A percentile compares a stretch with the other conserved stretches of the same genome.
These are phyloP conservation scores for Pterois miles DNA, from an alignment of 2,797 vertebrate genomes.

Conservation along the genomic window DNA sequence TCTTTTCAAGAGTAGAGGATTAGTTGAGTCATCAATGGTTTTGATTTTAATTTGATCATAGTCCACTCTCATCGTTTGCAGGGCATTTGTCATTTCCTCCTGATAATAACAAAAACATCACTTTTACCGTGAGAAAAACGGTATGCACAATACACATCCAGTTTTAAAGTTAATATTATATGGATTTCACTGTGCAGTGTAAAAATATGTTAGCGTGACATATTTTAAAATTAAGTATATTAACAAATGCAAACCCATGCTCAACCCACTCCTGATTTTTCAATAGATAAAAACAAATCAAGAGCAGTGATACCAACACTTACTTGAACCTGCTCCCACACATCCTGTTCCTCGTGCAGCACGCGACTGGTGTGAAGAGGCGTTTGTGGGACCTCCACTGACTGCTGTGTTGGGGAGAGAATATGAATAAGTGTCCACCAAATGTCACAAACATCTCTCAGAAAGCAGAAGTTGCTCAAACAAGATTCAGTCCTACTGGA, in stretches of 20 bases:
- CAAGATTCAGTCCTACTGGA: background rate
- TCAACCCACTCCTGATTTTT: background rate
- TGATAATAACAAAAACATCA: conserved; percentile 42
- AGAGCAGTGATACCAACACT: conserved; percentile 16
- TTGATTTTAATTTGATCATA: conserved; percentile 94
- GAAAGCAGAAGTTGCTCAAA: conserved; percentile 6
- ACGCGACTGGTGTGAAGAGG: conserved; percentile 93
- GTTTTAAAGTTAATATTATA: background rate
- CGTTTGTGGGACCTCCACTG: conserved; percentile 89
- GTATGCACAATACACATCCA: background rate
- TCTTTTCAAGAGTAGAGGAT: conserved; percentile 91
- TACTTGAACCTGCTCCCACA: conserved; percentile 94
- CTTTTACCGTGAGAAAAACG: background rate
- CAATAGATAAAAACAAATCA: background rate
- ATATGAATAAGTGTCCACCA: background rate
- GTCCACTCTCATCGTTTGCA: conserved; percentile 92
- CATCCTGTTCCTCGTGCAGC: conserved; percentile 90
- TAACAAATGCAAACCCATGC: background rate
- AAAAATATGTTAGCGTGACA: background rate
- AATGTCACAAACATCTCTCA: background rate
- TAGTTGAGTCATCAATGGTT: conserved; percentile 89
- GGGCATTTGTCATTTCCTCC: conserved; percentile 94
- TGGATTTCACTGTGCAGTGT: background rate
- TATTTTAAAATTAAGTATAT: background rate
- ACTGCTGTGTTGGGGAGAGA: conserved; percentile 79